Evolutionary conservation across 1,140 invertebrate genomes (phyloP), one percentile per base, ranked within the genome.

Genomic region (Drosophila rufa): DNA sequence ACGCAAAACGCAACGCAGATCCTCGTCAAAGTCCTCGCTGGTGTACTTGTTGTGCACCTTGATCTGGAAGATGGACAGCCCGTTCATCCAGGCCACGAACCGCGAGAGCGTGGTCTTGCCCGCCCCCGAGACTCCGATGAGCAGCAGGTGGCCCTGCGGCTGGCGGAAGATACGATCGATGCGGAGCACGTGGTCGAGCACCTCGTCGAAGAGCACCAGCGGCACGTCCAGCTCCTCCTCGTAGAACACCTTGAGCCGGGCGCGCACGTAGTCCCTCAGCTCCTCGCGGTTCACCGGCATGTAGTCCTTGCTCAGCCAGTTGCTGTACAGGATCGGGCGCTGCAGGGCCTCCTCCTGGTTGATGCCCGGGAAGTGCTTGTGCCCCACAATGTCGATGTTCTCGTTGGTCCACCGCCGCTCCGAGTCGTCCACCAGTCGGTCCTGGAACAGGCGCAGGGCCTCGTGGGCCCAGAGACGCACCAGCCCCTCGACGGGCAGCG

Each of bases 71-170:
- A 99, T 98, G 68, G 97, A 98, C 4, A 99, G 94, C 30, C 99
- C 99, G 94, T 99, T 99, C 97, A 99, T 99, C 98, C 99, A 99
- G 51, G 99, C 99, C 30, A 99, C 99, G 93, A 99, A 99, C 74
- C 99, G 94, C 9, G 98, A 99, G 56, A 99, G 95, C 14, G 99
- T 99, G 1, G 99, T 99, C 94, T 99, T 99, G 61, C 99, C 99
- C 74, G 99, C 98, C 40, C 99, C 99, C 75, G 98, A 98, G 2
- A 99, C 98, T 82, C 98, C 98, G 92, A 99, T 99, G 0, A 99
- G 94, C 70, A 99, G 94, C 60, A 99, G 93, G 93, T 99, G 99
- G 57, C 98, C 98, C 93, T 99, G 99, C 12, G 99, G 99, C 94
- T 99, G 99, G 51, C 99, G 94, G 95, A 99, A 99, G 81, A 99